Evolutionary conservation across 2,888 invertebrate species (phyloP), one percentile per base, ranked within the genome.

Genomic region (Acholoe squamosa): DNA sequence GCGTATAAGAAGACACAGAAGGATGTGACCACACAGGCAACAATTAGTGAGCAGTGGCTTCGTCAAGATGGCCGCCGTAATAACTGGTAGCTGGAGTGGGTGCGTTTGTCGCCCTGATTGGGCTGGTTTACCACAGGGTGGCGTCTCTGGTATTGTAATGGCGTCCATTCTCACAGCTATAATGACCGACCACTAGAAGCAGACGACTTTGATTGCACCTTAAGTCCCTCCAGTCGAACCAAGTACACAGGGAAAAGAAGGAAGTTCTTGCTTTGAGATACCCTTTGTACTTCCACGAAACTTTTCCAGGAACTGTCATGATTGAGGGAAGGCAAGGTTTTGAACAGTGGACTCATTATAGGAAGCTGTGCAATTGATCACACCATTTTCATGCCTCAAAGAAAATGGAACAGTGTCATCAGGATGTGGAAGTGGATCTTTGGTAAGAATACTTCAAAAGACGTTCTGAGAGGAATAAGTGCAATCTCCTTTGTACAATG

Each of bases 121-220:
- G 56, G 25, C 86, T 86, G 86, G 19, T 56, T 86, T 31, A 14
- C 28, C 31, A 25, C 25, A 51, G 19, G 43, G 28, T 54, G 54
- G 86, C 54, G 86, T 28, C 86, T 25, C 31, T 54, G 86, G 86
- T 86, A 86, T 86, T 86, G 86, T 86, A 56, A 54, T 54, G 86
- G 86, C 54, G 56, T 28, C 54, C 31, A 86, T 54, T 56, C 86
- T 86, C 86, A 31, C 56, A 54, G 86, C 54, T 84, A 14, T 33
- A 80, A 80, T 80, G 80, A 43, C 80, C 34, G 80, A 19, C 14
- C 80, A 22, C 33, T 19, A 16, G 80, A 33, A 43, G 34, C 33
- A 43, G 80, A 16, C 43, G 80, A 43, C 80, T 80, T 80, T 80
- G 80, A 80, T 80, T 19, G 80, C 43, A 80, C 34, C 25, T 33